Percentiles rank a stretch among this genome's conserved stretches.
Evolutionary conservation across 2,797 vertebrate species (phyloP).

Genomic region (Megalops cyprinoides): DNA sequence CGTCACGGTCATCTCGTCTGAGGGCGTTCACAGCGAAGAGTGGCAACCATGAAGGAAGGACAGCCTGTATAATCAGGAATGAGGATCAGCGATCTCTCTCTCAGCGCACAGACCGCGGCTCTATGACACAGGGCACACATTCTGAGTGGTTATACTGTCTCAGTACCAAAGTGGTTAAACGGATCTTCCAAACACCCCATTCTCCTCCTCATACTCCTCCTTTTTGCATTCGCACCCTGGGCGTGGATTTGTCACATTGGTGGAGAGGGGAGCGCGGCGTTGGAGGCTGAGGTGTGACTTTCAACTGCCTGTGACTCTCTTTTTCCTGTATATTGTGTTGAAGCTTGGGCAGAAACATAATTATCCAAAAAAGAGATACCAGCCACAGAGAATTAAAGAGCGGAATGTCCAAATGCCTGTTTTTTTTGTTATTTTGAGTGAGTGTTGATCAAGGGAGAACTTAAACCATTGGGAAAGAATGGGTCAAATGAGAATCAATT

Average conservation of each 20-base stretch:
- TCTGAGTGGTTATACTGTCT: too few species aligned
- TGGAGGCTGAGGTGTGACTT: not conserved
- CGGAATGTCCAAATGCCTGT: too few species aligned
- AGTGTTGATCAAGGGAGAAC: too few species aligned
- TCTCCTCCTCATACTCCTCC: not conserved
- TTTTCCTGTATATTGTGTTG: not conserved
- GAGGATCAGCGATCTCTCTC: not conserved
- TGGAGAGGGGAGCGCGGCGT: conserved; percentile 3
- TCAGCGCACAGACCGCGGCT: not conserved
- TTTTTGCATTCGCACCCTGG: not conserved
- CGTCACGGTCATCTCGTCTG: too few species aligned
- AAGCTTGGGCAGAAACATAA: not conserved
- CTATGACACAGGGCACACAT: not conserved
- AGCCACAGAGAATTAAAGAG: too few species aligned
- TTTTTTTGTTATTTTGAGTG: too few species aligned
- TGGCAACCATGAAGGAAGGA: too few species aligned
- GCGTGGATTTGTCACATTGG: not conserved
- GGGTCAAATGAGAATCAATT: not conserved
- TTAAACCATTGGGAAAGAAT: too few species aligned
- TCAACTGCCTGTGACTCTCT: not conserved
- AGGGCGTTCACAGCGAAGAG: not conserved
- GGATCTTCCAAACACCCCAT: too few species aligned
- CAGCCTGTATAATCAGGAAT: not conserved
- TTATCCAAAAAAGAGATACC: not conserved
- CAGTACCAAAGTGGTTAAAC: too few species aligned